These are phyloP conservation scores for Euura lappo DNA, from an alignment of 1,140 invertebrate species.

Conservation along the genomic window DNA sequence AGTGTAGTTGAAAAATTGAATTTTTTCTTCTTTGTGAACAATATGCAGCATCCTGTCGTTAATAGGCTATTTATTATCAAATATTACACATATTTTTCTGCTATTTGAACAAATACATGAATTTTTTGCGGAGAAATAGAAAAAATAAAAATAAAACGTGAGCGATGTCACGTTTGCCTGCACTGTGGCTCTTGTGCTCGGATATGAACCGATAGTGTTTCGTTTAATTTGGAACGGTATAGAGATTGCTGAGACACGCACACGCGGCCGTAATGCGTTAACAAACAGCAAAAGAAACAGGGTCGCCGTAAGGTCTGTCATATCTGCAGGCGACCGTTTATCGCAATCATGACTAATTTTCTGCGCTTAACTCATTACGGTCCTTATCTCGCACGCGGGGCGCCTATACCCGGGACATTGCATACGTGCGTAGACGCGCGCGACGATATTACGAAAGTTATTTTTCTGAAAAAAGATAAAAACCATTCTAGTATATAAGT, in stretches of 20 bases:
- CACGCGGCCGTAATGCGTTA: too few species aligned
- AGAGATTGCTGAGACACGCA: too few species aligned
- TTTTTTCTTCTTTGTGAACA: too few species aligned
- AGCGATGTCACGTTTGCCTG: constrained; percentile 1
- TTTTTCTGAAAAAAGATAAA: not conserved
- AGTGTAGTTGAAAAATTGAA: too few species aligned
- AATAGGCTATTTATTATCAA: too few species aligned
- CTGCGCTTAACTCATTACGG: not conserved
- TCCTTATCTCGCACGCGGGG: not conserved
- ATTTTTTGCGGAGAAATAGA: too few species aligned
- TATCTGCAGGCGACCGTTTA: not conserved
- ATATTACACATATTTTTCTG: too few species aligned
- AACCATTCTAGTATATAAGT: not conserved
- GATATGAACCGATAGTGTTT: not conserved
- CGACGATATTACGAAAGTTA: not conserved
- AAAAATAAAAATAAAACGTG: not conserved
- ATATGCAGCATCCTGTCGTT: too few species aligned
- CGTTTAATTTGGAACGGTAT: not conserved
- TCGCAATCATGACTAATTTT: not conserved
- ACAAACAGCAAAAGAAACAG: not conserved
- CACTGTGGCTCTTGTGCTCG: not conserved
- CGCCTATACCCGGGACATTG: not conserved
- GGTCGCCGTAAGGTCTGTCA: not conserved
- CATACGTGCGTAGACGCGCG: not conserved
- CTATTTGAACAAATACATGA: too few species aligned